Evolutionary conservation across 1,140 invertebrate species (phyloP), one percentile per base, ranked within the genome.

Genomic region (Cephus cinctus): DNA sequence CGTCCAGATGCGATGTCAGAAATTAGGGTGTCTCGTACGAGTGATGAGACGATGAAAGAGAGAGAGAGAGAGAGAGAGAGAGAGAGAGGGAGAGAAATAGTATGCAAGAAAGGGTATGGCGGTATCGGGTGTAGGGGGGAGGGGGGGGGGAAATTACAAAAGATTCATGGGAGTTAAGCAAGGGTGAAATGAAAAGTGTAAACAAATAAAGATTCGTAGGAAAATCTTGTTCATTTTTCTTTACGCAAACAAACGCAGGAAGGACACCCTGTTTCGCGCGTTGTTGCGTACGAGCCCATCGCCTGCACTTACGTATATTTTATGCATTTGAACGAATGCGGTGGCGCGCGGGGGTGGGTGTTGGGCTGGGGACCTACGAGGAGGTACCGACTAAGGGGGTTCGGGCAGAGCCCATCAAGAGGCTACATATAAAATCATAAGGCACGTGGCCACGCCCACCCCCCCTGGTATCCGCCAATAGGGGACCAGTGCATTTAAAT

Each of bases 391-490:
- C 22, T n/a, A 8, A 20, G n/a, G 11, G 36, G 25, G 23, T 20
- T 44, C 32, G 38, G 22, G 41, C 19, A 23, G 1, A 23, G 21
- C 15, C 56, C 58, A 56, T 67, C 58, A 61, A 65, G 63, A 59
- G 56, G 57, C 59, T 70, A 65, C 62, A 69, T 67, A 71, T 71
- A 73, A 73, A 73, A 73, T 73, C 67, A 73, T 73, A 74, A 73
- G 60, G 65, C 55, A 65, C 45, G 42, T 38, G 38, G 57, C 73
- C 73, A 75, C 73, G 73, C 73, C 73, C 54, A 73, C 61, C 66
- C 73, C 65, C 71, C 73, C 67, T 51, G 39, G 25, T 46, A 38
- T 58, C 60, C 62, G 34, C 73, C 72, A 76, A 76, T 76, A 59
- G 50, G 50, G 35, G 56, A 39, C 36, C 50, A 63, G 55, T 76